Evolutionary conservation across 2,797 vertebrate species (phyloP).

Genomic region (Saxicola maurus): DNA sequence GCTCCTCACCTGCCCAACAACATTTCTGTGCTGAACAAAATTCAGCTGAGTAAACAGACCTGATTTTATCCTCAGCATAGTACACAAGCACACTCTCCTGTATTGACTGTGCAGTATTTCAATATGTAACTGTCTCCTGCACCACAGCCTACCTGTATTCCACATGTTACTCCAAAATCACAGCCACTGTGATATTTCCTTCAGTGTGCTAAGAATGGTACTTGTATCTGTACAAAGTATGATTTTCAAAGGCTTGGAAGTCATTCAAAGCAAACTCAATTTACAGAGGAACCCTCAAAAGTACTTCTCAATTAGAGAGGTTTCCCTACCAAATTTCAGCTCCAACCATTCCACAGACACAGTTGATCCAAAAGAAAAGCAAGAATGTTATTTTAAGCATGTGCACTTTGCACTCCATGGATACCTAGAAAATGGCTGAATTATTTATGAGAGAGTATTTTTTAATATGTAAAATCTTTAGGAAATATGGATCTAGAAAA

Average conservation of each 20-base stretch:
- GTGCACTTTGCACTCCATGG: neutral
- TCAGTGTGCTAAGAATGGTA: neutral
- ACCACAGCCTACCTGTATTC: neutral
- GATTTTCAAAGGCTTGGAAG: slow-evolving; percentile 38
- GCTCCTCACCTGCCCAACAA: neutral
- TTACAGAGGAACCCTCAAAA: slow-evolving; percentile 49
- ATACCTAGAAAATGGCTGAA: slow-evolving; percentile 27
- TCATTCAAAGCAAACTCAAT: slow-evolving; percentile 52
- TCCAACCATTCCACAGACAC: slow-evolving; percentile 11
- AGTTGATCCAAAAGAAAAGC: neutral
- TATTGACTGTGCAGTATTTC: neutral
- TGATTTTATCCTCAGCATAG: neutral
- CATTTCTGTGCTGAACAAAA: neutral
- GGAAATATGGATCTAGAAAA: slow-evolving; percentile 4
- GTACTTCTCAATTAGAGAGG: slow-evolving; percentile 30
- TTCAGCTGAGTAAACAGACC: neutral
- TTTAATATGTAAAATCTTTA: neutral
- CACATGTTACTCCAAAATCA: neutral
- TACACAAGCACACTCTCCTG: neutral
- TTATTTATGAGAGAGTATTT: neutral
- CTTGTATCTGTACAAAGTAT: neutral
- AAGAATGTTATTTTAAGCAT: neutral
- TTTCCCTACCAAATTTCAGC: slow-evolving; percentile 45
- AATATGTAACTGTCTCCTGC: neutral
- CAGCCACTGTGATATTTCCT: neutral